phyloP scores from a whole-genome alignment of 2,888 invertebrate species.

The Drosophila nr. fundita region DNA sequence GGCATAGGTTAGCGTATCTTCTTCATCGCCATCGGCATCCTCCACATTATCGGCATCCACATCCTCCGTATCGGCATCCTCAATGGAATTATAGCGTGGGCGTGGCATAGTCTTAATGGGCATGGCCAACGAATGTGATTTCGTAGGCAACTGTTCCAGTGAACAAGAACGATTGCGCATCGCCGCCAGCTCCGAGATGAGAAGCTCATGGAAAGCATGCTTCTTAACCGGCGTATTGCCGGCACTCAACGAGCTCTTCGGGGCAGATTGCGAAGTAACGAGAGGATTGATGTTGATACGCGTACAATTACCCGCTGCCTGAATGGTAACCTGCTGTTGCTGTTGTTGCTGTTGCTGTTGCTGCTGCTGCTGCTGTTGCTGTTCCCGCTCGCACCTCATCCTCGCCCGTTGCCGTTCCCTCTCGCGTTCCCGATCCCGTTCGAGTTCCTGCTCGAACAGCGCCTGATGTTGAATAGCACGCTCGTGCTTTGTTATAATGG shows the following conservation, averaged over 20 bases:
- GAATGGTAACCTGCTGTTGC: conserved; percentile 60
- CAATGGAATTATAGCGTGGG: conserved; percentile 73
- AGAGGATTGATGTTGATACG: conserved; percentile 75
- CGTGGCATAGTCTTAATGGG: conserved; percentile 56
- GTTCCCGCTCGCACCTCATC: conserved; percentile 9
- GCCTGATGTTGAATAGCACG: conserved; percentile 78
- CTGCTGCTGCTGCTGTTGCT: conserved; percentile 23
- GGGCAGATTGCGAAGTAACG: conserved; percentile 16
- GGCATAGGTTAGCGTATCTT: conserved; percentile 70
- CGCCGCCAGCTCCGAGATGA: conserved; percentile 89
- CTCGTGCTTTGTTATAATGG: conserved; percentile 82
- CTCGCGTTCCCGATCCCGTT: conserved; percentile 21
- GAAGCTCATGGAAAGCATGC: conserved; percentile 87
- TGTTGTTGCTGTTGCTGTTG: conserved; percentile 30
- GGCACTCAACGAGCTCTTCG: conserved; percentile 65
- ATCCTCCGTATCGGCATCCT: conserved; percentile 77
- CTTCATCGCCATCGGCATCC: conserved; percentile 75
- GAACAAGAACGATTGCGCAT: conserved; percentile 86
- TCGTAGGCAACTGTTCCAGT: conserved; percentile 81
- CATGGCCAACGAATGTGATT: conserved; percentile 46
- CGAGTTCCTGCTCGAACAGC: conserved; percentile 70
- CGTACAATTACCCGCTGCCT: conserved; percentile 74
- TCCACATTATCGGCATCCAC: conserved; percentile 81
- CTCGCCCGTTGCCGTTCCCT: conserved; percentile 20
- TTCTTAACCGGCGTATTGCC: conserved; percentile 83